Evolutionary conservation across 2,797 vertebrate genomes (phyloP).

Genomic region (Hydrolagus colliei): DNA sequence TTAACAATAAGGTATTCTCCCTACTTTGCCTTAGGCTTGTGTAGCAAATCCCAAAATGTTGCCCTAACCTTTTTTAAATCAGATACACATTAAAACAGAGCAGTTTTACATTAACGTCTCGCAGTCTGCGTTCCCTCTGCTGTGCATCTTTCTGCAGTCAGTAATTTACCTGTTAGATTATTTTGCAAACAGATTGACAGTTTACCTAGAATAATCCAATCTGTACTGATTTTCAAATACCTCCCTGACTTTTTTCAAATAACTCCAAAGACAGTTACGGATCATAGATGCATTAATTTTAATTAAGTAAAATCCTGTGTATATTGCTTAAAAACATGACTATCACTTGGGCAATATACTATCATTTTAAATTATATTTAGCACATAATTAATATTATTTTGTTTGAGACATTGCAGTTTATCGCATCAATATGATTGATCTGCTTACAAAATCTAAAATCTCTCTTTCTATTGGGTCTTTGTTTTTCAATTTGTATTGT

Average conservation of each 20-base stretch:
- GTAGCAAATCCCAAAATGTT: too few species aligned
- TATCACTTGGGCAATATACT: not conserved
- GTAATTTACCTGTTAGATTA: not conserved
- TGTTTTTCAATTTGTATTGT: not conserved
- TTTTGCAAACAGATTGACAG: not conserved
- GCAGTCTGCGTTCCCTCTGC: not conserved
- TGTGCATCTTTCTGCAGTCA: not conserved
- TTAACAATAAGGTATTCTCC: too few species aligned
- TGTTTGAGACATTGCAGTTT: not conserved
- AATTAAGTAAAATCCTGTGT: not conserved
- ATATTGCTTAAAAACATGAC: not conserved
- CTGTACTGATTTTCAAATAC: conserved; percentile 1
- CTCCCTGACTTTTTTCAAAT: not conserved
- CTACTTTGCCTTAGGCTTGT: too few species aligned
- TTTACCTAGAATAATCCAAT: not conserved
- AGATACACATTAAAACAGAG: too few species aligned
- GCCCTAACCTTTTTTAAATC: too few species aligned
- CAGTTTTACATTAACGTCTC: not conserved
- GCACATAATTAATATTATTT: not conserved
- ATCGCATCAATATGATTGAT: not conserved
- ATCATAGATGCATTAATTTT: conserved; percentile 3
- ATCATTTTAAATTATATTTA: not conserved
- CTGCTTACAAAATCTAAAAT: not conserved
- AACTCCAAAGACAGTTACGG: conserved; percentile 3
- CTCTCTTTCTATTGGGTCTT: not conserved